Base-by-base conservation (phyloP, 1,140 invertebrate genomes). In the Pseudomyrmex cubaensis region DNA sequence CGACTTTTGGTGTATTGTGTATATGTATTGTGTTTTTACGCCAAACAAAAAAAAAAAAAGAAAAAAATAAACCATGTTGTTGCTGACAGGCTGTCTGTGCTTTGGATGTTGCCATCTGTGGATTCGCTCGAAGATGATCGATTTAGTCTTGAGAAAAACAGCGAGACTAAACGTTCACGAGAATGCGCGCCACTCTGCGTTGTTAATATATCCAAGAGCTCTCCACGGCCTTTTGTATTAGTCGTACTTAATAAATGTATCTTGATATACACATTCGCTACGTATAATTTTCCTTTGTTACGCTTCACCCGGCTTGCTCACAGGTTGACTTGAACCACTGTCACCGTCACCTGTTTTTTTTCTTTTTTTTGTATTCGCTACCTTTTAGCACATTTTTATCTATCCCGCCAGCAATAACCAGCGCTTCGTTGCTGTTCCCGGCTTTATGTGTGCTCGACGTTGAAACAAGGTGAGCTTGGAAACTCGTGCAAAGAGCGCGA, bases 361-460 rank as follows among this genome's bases (percentile, higher is more conserved):
- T 61, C n/a, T 44, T 48, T 50, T n/a, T 44, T 48, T 50, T n/a
- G 54, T 66, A 44, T 35, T 35, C 20, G 25, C 25, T 35, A 64
- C 52, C 10, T 46, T 66, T 76, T 57, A 57, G 52, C 50, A 80
- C 73, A 52, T 83, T 83, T 50, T 66, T 83, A 66, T 75, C 17
- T 44, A 15, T 56, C 44, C 61, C 50, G 50, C 61, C 61, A 48
- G 57, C 8, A 22, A 70, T n/a, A 57, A 77, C 50, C 13, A 70
- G 61, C 80, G 85, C 85, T 87, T 87, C 83, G 67, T 76, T 25
- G 83, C 86, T 70, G 54, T 84, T 35, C 35, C 35, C 35, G 56
- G 86, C 86, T 87, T 87, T 87, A 48, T 87, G 74, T 87, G 73
- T 86, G 64, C 82, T 73, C 78, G 56, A 57, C 84, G 64, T 78